Percentiles rank a stretch among this genome's conserved stretches.
phyloP scores from a whole-genome alignment of 2,113 vertebrate genomes.

The Rhegmatorhina hoffmannsi region DNA sequence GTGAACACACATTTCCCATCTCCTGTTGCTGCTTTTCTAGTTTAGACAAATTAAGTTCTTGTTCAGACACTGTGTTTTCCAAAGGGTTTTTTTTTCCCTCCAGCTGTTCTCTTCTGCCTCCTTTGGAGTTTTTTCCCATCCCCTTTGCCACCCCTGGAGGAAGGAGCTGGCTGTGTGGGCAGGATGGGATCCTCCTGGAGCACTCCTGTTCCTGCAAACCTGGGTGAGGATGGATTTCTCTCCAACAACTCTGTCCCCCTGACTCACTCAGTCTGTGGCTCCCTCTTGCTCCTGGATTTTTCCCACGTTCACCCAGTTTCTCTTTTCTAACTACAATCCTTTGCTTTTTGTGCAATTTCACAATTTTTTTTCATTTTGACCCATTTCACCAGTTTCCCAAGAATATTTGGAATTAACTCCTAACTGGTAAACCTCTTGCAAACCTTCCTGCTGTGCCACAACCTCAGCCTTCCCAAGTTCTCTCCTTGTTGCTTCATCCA shows the following conservation, averaged over 20 bases:
- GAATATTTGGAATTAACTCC: background rate
- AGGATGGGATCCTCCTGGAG: background rate
- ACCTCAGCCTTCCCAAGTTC: background rate
- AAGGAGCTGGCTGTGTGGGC: background rate
- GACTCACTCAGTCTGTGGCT: rapidly evolving
- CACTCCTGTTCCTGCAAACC: background rate
- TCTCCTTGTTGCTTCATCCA: background rate
- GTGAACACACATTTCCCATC: background rate
- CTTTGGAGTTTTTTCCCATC: background rate
- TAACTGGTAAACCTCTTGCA: background rate
- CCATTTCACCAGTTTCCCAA: background rate
- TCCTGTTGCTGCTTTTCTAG: background rate
- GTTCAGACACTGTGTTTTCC: background rate
- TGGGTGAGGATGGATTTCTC: background rate
- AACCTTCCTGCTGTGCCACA: background rate
- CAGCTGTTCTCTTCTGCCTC: background rate
- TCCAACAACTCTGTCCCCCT: background rate
- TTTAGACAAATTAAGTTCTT: background rate
- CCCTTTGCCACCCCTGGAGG: background rate
- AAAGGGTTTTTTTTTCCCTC: rapidly evolving
- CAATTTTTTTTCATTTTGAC: background rate
- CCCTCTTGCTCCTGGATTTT: background rate
- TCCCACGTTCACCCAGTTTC: background rate
- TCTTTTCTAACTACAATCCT: background rate
- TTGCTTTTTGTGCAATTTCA: background rate